phyloP scores from a whole-genome alignment of 2,888 invertebrate species.

The Chymomyza amoena region DNA sequence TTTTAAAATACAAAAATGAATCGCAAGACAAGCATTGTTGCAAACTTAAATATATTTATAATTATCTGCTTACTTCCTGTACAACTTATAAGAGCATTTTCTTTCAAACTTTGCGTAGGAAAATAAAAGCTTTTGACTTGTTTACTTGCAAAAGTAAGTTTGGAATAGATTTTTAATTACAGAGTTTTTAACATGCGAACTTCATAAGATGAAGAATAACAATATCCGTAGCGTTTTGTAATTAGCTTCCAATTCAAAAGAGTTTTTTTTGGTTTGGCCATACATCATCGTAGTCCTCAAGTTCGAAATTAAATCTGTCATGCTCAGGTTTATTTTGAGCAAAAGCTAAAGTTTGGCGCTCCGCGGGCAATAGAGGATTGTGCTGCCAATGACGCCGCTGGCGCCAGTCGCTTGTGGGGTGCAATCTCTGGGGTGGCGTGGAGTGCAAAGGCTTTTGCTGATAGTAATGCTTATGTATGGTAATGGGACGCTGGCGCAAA shows the following conservation, averaged over 20 bases:
- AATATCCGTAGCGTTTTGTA: not conserved
- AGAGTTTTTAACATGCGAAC: too few species aligned
- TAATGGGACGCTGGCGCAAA: constrained; percentile 66
- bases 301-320: not conserved
- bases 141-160: not conserved
- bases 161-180: not conserved
- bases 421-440: constrained; percentile 36
- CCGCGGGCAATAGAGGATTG: constrained; percentile 35
- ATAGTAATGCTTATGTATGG: constrained; percentile 74
- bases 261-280: not conserved
- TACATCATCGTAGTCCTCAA: not conserved
- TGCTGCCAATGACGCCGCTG: constrained; percentile 12
- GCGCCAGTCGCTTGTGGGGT: constrained; percentile 45
- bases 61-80: not conserved
- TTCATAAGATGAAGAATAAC: too few species aligned
- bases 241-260: not conserved
- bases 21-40: too few species aligned
- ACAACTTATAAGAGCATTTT: not conserved
- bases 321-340: not conserved
- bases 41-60: too few species aligned
- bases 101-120: not conserved
- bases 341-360: constrained; percentile 1
- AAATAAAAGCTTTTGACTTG: not conserved
- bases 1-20: too few species aligned
- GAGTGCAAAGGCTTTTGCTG: constrained; percentile 57